These are phyloP conservation scores for Acanthurus tractus DNA, from an alignment of 2,797 vertebrate genomes.

Conservation along the genomic window DNA sequence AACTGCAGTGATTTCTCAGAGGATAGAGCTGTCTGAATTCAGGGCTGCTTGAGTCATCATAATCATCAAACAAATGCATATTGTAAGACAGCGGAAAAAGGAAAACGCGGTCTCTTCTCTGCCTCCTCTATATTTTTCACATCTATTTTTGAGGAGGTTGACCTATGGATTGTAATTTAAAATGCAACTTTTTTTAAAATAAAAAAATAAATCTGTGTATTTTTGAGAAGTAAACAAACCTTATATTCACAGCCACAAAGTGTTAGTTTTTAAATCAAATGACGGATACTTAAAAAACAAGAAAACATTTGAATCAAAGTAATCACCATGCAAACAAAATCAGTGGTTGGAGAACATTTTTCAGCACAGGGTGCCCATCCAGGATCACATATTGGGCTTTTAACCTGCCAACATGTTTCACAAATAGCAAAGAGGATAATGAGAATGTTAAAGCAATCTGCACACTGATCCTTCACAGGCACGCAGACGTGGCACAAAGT, in stretches of 20 bases:
- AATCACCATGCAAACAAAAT: constrained; percentile 46
- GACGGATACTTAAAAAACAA: constrained; percentile 13
- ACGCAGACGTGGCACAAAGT: constrained; percentile 65
- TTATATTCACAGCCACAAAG: neutral
- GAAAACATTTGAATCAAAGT: constrained; percentile 19
- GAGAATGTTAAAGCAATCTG: constrained; percentile 78
- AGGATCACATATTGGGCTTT: constrained; percentile 57
- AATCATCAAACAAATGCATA: constrained; percentile 75
- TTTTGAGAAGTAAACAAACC: constrained; percentile 13
- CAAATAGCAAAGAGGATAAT: constrained; percentile 73
- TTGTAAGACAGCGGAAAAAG: constrained; percentile 43
- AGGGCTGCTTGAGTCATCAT: constrained; percentile 75
- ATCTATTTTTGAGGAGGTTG: constrained; percentile 24
- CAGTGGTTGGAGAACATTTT: constrained; percentile 39
- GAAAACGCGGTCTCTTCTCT: constrained; percentile 30
- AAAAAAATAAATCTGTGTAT: neutral
- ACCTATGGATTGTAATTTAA: constrained; percentile 12
- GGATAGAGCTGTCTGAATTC: constrained; percentile 75
- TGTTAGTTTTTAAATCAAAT: constrained; percentile 21
- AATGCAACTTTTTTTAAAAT: constrained; percentile 7
- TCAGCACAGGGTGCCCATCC: constrained; percentile 43
- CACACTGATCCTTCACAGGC: constrained; percentile 74
- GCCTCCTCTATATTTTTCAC: constrained; percentile 31
- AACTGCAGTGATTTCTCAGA: constrained; percentile 79
- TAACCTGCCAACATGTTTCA: constrained; percentile 72